Evolutionary conservation across 2,113 vertebrate species (phyloP), one percentile per base, ranked within the genome.

Genomic region (Syngnathus floridae): DNA sequence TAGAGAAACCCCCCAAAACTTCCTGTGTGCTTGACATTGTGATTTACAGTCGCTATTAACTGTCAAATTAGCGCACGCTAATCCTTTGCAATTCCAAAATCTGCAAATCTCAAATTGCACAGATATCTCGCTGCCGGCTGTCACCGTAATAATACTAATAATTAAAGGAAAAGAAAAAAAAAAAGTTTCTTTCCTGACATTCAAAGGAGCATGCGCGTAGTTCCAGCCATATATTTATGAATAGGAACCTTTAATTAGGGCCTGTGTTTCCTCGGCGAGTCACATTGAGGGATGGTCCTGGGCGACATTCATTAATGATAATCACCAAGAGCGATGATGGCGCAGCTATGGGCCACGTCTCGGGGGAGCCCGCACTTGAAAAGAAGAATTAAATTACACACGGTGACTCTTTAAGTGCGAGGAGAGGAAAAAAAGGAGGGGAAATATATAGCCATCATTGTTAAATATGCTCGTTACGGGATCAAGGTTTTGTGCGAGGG

Each of bases 201-300:
- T 85, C 86, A 84, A 84, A 83, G 81, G 84, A 86, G 82, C 70
- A 80, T 82, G 71, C 71, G 70, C 76, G 79, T 67, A 76, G 78
- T 85, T 87, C 70, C 75, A 88, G 85, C 84, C 85, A 71, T 85
- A 81, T 88, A 87, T 88, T 89, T 89, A 87, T 87, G 88, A 89
- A 88, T 89, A 88, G 88, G 86, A 87, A 88, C 81, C 85, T 84
- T 88, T 89, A 89, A 88, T 89, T 88, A 89, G 85, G 85, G 82
- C 84, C 74, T 75, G 82, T 87, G 88, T 89, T 89, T 89, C 88
- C 85, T 88, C 82, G 84, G 81, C 73, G 26, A 86, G 86, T 89
- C 88, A 88, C 82, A 82, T 84, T 88, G 88, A 89, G 85, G 88
- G 86, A 88, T 87, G 86, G 86, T 84, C 86, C 79, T 87, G 79